Conservation (phyloP, 1,140 invertebrate genomes). For the Papilio glaucus region DNA sequence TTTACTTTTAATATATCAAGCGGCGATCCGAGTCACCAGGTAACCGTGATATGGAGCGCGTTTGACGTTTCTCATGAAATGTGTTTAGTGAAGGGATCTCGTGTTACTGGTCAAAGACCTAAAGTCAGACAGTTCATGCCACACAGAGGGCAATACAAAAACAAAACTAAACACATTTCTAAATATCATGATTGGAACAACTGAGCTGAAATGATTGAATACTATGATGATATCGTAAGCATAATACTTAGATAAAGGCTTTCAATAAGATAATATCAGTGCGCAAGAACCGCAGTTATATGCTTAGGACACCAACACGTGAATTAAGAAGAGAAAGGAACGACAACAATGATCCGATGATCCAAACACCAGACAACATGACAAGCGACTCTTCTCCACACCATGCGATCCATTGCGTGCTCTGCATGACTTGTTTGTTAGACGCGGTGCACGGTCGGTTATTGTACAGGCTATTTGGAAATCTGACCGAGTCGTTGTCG, state of each 20-base stretch:
- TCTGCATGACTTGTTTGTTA: conserved; percentile 47
- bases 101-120: conserved; percentile 27
- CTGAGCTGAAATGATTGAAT: conserved; percentile 27
- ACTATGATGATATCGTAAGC: conserved; percentile 40
- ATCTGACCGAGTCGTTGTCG: conserved; percentile 75
- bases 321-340: conserved; percentile 36
- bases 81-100: conserved; percentile 26
- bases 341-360: conserved; percentile 41
- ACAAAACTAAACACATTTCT: conserved; percentile 60
- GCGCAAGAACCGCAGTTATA: not conserved
- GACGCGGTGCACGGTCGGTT: conserved; percentile 50
- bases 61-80: conserved; percentile 35
- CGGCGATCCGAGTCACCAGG: conserved; percentile 37
- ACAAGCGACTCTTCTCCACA: conserved; percentile 49
- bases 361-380: conserved; percentile 45
- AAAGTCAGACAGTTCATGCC: conserved; percentile 43
- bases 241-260: conserved; percentile 7
- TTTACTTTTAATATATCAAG: conserved; percentile 43
- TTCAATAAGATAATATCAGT: not conserved
- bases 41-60: conserved; percentile 29
- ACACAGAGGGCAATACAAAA: conserved; percentile 44
- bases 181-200: conserved; percentile 35
- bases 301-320: conserved; percentile 35
- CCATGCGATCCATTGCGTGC: conserved; percentile 61
- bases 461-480: conserved; percentile 52